phyloP scores from a whole-genome alignment of 2,888 invertebrate species.

The Balanococcus diminutus region DNA sequence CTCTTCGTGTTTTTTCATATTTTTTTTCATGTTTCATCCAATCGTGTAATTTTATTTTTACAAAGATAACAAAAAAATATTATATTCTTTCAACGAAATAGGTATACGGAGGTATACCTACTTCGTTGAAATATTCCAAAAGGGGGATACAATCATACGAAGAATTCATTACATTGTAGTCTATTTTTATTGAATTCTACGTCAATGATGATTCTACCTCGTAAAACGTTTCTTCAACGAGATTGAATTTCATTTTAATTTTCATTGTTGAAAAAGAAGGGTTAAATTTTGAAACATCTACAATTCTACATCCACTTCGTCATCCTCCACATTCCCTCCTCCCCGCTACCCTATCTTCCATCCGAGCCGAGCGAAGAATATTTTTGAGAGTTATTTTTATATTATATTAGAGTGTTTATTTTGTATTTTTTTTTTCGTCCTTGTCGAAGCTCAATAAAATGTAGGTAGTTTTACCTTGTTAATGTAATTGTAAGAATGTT shows the following conservation, averaged over 20 bases:
- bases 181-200: background rate
- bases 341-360: background rate
- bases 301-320: background rate
- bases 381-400: background rate
- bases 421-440: background rate
- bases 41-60: background rate
- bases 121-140: background rate
- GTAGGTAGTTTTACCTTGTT: conserved; percentile 10
- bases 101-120: background rate
- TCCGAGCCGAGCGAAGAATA: background rate
- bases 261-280: background rate
- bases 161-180: conserved; percentile 29
- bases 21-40: too few species aligned
- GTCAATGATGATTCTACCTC: background rate
- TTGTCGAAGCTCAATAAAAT: conserved; percentile 3
- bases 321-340: background rate
- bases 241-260: background rate
- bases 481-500: conserved; percentile 9
- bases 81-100: background rate
- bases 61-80: background rate
- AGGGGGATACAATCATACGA: background rate
- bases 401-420: background rate
- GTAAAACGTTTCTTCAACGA: background rate
- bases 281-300: background rate
- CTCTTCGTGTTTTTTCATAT: background rate